Percentiles rank a stretch among this genome's conserved stretches.
Conservation (phyloP, 2,888 invertebrate species). For the Pyralis farinalis region DNA sequence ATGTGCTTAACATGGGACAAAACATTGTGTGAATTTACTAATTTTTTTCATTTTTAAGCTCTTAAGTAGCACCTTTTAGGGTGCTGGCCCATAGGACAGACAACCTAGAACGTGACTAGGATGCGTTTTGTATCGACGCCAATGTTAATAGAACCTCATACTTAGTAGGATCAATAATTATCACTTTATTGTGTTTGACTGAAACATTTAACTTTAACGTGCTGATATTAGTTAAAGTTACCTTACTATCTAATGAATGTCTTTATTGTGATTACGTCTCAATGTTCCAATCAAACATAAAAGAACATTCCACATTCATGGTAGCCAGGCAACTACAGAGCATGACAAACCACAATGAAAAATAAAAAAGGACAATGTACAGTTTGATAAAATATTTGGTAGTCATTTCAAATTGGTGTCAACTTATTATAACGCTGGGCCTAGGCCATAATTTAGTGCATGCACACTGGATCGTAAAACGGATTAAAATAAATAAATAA, state of each 20-base stretch:
- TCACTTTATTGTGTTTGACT: conserved; percentile 1
- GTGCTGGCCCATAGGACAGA: too few relatives aligned
- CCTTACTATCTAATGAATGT: not conserved
- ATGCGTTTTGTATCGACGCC: too few relatives aligned
- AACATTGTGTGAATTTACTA: too few relatives aligned
- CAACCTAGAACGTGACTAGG: too few relatives aligned
- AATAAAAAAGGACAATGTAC: not conserved
- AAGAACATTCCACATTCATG: not conserved
- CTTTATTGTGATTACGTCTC: not conserved
- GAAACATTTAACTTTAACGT: not conserved
- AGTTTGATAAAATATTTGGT: not conserved
- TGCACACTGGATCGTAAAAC: too few relatives aligned
- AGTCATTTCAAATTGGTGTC: not conserved
- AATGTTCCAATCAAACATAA: not conserved
- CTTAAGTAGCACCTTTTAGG: too few relatives aligned
- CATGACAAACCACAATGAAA: not conserved
- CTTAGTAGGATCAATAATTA: not conserved
- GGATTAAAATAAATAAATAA: too few relatives aligned
- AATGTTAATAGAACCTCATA: not conserved
- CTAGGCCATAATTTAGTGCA: too few relatives aligned
- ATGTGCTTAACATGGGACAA: too few relatives aligned
- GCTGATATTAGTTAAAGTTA: not conserved
- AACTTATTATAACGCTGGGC: not conserved
- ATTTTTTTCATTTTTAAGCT: too few relatives aligned
- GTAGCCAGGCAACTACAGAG: not conserved